Percentiles rank a stretch among this genome's conserved stretches.
Conservation (phyloP, 2,797 vertebrate species). For the Halcyon chelicuti region DNA sequence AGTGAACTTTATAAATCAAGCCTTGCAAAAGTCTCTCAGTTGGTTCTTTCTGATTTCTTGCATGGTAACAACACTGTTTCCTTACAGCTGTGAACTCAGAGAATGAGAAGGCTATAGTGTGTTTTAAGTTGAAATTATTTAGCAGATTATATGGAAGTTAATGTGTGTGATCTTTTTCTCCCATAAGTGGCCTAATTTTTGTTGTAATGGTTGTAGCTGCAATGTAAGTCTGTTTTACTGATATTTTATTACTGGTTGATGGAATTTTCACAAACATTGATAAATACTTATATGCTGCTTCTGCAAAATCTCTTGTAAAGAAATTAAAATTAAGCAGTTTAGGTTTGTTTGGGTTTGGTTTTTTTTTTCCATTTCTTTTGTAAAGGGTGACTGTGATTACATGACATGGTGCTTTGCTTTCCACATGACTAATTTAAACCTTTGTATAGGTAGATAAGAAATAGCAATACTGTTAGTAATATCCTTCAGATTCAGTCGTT, state of each 20-base stretch:
- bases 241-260: not conserved
- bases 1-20: not conserved
- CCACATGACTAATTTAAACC: not conserved
- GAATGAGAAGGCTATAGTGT: not conserved
- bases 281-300: not conserved
- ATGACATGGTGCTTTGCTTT: not conserved
- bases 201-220: not conserved
- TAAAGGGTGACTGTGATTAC: not conserved
- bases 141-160: not conserved
- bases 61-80: not conserved
- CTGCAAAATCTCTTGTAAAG: not conserved
- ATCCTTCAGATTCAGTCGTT: not conserved
- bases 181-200: not conserved
- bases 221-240: not conserved
- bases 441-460: not conserved
- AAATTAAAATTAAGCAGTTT: not conserved
- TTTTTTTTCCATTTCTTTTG: not conserved
- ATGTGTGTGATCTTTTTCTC: not conserved
- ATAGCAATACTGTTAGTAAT: not conserved
- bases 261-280: not conserved
- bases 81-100: not conserved
- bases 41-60: not conserved
- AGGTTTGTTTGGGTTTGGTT: not conserved
- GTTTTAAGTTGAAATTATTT: not conserved
- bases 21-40: not conserved